phyloP scores from a whole-genome alignment of 2,113 vertebrate species.

The Coreoperca whiteheadi region DNA sequence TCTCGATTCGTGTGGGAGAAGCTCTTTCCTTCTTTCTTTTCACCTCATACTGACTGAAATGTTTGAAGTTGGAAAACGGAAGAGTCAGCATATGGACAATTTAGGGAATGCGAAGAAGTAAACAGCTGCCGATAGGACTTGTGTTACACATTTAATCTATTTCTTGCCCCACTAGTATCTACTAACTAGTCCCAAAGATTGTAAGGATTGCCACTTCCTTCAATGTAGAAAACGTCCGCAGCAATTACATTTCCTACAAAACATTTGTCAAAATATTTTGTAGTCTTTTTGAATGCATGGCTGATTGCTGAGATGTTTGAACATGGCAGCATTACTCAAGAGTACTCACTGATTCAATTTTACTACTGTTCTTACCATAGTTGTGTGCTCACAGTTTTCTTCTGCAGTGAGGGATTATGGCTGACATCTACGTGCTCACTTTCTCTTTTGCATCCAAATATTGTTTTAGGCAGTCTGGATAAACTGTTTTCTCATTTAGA shows the following conservation, averaged over 20 bases:
- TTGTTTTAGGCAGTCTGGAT: not conserved
- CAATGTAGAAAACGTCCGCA: not conserved
- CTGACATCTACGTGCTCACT: not conserved
- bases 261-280: too few relatives aligned
- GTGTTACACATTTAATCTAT: not conserved
- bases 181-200: not conserved
- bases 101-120: not conserved
- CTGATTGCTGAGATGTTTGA: too few relatives aligned
- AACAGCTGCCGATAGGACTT: not conserved
- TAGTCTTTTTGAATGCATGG: not conserved
- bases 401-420: not conserved
- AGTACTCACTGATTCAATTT: not conserved
- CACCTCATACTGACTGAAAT: not conserved
- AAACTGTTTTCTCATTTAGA: not conserved
- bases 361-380: too few relatives aligned
- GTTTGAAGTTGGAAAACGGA: not conserved
- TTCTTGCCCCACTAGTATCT: not conserved
- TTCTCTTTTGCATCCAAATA: not conserved
- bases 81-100: not conserved
- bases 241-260: not conserved
- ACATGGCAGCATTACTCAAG: not conserved
- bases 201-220: not conserved
- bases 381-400: too few relatives aligned
- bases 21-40: not conserved
- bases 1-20: not conserved